Conservation (phyloP, 2,113 vertebrate species). For the Forbesichthys agassizii region DNA sequence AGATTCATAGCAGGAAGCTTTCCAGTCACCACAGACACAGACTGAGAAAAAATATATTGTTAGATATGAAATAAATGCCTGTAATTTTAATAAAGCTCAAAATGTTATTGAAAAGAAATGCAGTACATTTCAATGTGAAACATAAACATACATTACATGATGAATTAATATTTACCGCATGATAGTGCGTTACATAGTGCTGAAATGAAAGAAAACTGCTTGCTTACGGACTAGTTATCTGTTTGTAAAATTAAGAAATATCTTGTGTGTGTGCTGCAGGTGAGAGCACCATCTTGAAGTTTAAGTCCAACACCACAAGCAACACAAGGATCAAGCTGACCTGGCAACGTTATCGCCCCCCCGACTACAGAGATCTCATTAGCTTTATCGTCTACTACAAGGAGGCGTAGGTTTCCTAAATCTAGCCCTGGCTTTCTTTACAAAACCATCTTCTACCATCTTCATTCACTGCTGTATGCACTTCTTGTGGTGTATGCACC, state of each 20-base stretch:
- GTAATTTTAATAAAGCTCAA: too few species aligned
- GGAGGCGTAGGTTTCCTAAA: slow-evolving; percentile 86
- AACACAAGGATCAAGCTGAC: slow-evolving; percentile 89
- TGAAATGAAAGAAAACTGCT: background rate
- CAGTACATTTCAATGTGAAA: too few species aligned
- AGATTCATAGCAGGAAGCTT: too few species aligned
- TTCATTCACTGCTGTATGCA: background rate
- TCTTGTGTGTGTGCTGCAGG: slow-evolving; percentile 63
- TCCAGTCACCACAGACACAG: too few species aligned
- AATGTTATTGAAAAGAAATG: too few species aligned
- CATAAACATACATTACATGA: too few species aligned
- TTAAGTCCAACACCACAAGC: slow-evolving; percentile 87
- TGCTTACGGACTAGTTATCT: background rate
- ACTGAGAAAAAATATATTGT: too few species aligned
- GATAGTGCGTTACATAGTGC: background rate
- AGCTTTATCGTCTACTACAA: slow-evolving; percentile 98
- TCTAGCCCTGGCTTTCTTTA: background rate
- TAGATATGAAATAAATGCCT: too few species aligned
- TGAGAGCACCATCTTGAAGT: slow-evolving; percentile 87
- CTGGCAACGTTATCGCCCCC: slow-evolving; percentile 91
- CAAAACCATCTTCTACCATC: background rate
- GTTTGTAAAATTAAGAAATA: background rate
- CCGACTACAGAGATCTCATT: slow-evolving; percentile 92
- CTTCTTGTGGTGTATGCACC: background rate
- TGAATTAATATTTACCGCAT: background rate